phyloP scores from a whole-genome alignment of 2,113 vertebrate species.

The Epinephelus cyanopodus region DNA sequence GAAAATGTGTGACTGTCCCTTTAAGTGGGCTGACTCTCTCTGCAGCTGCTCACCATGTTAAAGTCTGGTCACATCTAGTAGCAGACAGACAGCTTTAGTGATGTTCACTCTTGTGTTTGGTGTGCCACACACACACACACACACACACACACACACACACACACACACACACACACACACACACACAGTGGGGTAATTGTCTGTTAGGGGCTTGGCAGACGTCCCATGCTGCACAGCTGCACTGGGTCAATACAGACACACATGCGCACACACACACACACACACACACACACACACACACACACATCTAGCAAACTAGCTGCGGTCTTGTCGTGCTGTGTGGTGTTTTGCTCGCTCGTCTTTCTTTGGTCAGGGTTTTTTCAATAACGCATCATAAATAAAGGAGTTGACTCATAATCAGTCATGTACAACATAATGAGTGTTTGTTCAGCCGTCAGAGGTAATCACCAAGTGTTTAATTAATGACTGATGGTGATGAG shows the following conservation, averaged over 20 bases:
- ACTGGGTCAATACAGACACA: constrained; percentile 67
- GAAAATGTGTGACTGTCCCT: constrained; percentile 60
- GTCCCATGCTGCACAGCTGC: constrained; percentile 79
- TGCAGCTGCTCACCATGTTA: constrained; percentile 75
- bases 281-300: neutral
- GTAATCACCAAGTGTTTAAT: constrained; percentile 4
- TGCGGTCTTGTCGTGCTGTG: constrained; percentile 32
- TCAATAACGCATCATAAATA: constrained; percentile 17
- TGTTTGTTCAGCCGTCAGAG: constrained; percentile 49
- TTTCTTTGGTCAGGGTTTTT: constrained; percentile 31
- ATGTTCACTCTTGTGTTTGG: constrained; percentile 60
- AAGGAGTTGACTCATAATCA: neutral
- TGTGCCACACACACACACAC: constrained; percentile 19
- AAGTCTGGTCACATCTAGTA: constrained; percentile 78
- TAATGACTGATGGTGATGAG: neutral
- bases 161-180: constrained; percentile 49
- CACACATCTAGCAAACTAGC: constrained; percentile 3
- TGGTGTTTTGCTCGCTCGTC: constrained; percentile 38
- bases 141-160: constrained; percentile 28
- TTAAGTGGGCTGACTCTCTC: constrained; percentile 55
- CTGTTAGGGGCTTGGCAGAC: constrained; percentile 78
- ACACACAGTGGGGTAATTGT: constrained; percentile 79
- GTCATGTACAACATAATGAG: neutral
- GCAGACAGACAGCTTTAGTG: constrained; percentile 72
- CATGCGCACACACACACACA: constrained; percentile 13